These are phyloP conservation scores for Enteromius afrohamiltoni DNA, from an alignment of 2,797 vertebrate genomes.

Conservation along the genomic window DNA sequence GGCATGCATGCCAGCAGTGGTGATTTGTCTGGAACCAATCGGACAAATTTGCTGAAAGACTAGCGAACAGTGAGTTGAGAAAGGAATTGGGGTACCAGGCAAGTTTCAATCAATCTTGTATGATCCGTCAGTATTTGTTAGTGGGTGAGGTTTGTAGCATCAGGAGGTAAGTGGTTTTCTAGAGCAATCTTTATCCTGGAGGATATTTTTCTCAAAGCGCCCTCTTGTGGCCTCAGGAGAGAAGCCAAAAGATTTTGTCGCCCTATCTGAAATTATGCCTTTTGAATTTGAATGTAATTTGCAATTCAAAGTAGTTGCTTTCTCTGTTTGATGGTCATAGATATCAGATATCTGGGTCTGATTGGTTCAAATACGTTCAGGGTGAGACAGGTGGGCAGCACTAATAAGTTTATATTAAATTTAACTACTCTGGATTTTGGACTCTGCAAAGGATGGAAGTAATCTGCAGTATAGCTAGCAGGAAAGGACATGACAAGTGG, in stretches of 20 bases:
- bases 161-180: background rate
- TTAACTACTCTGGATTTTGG: background rate
- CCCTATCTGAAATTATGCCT: too few relatives aligned
- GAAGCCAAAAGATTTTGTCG: too few relatives aligned
- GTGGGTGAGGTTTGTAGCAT: background rate
- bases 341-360: background rate
- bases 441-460: background rate
- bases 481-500: too few relatives aligned
- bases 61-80: constrained; percentile 23
- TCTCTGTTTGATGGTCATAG: background rate
- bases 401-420: background rate
- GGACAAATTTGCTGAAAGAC: constrained; percentile 21
- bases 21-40: constrained; percentile 45
- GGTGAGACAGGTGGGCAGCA: background rate
- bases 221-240: too few relatives aligned
- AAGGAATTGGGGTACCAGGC: background rate
- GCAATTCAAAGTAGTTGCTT: background rate
- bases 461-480: background rate
- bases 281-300: too few relatives aligned
- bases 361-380: background rate
- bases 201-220: background rate
- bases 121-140: constrained; percentile 10
- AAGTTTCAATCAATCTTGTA: background rate
- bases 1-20: constrained; percentile 7
- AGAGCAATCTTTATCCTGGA: background rate